These are phyloP conservation scores for Halcyon senegalensis DNA, from an alignment of 2,113 vertebrate species.

Conservation along the genomic window DNA sequence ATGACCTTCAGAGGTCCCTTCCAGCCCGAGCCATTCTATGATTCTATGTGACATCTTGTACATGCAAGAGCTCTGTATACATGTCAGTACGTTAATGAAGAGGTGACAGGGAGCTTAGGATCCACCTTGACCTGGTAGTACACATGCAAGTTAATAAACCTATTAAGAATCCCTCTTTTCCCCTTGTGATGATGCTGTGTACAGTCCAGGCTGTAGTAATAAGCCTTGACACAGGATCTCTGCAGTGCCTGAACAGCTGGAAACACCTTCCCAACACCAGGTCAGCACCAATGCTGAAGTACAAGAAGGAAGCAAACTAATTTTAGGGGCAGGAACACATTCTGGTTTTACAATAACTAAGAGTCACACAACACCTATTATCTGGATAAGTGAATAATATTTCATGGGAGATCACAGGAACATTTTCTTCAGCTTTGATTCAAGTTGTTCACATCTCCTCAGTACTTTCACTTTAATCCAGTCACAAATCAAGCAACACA, in stretches of 20 bases:
- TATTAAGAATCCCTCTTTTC: background rate
- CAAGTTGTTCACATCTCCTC: background rate
- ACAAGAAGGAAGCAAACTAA: background rate
- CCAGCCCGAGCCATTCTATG: too few species aligned
- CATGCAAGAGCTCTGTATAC: background rate
- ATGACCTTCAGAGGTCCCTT: too few species aligned
- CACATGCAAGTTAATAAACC: background rate
- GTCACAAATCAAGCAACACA: background rate
- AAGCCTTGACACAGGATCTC: background rate
- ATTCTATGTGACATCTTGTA: background rate
- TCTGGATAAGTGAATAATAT: background rate
- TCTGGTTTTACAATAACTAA: background rate
- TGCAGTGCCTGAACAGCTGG: background rate
- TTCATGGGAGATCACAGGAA: background rate
- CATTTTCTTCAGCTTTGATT: slow-evolving; percentile 1
- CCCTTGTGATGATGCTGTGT: background rate
- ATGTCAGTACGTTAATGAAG: background rate
- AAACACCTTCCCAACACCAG: background rate
- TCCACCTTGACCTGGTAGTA: background rate
- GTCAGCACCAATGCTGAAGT: background rate
- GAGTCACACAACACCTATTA: background rate
- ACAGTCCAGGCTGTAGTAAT: background rate
- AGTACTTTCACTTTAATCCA: background rate
- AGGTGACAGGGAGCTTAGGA: background rate
- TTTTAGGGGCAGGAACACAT: background rate